These are phyloP conservation scores for Apodemia zela DNA, from an alignment of 2,888 invertebrate species.

Conservation along the genomic window DNA sequence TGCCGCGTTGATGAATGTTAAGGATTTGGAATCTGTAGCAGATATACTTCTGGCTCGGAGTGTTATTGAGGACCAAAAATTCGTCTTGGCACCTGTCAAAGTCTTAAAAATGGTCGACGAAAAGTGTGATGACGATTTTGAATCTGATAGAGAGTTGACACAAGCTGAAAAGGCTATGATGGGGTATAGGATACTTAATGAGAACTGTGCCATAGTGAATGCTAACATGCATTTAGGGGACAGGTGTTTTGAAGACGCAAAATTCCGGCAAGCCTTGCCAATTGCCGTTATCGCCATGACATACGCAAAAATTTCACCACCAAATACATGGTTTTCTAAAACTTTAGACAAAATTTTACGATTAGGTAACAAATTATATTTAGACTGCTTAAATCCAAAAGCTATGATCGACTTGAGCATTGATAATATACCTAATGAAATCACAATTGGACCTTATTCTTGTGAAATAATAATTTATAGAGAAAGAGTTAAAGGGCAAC, in stretches of 20 bases:
- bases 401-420: slow-evolving; percentile 69
- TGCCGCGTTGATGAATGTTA: slow-evolving; percentile 79
- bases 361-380: slow-evolving; percentile 79
- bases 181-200: slow-evolving; percentile 77
- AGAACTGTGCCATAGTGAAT: slow-evolving; percentile 78
- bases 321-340: slow-evolving; percentile 71
- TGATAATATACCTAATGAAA: slow-evolving; percentile 79
- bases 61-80: slow-evolving; percentile 71
- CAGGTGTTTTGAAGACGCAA: slow-evolving; percentile 78
- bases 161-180: slow-evolving; percentile 73
- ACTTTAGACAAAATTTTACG: slow-evolving; percentile 81
- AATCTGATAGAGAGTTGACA: slow-evolving; percentile 68
- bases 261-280: slow-evolving; percentile 81
- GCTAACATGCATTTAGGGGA: slow-evolving; percentile 81
- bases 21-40: slow-evolving; percentile 68
- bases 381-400: slow-evolving; percentile 73
- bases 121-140: slow-evolving; percentile 65
- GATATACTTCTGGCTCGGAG: slow-evolving; percentile 74
- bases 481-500: slow-evolving; percentile 69
- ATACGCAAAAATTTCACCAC: slow-evolving; percentile 83
- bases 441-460: slow-evolving; percentile 77
- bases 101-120: slow-evolving; percentile 67
- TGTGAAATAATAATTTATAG: slow-evolving; percentile 80
- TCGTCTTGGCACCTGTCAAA: slow-evolving; percentile 67
- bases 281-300: slow-evolving; percentile 81